These are phyloP conservation scores for Parasteatoda lunata DNA, from an alignment of 2,888 invertebrate species.

Conservation along the genomic window DNA sequence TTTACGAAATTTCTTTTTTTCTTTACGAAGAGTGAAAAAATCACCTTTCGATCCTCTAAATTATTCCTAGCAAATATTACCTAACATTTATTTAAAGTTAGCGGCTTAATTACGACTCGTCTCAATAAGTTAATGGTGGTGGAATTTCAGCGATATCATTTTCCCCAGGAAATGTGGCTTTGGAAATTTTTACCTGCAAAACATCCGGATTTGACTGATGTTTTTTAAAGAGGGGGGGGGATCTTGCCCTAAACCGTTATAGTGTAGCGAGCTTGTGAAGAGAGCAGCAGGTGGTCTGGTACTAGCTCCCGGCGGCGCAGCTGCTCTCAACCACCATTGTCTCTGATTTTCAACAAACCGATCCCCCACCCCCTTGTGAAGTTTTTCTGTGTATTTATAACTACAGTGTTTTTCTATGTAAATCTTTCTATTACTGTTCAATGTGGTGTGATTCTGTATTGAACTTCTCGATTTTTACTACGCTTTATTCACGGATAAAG, in stretches of 20 bases:
- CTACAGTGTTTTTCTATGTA: slow-evolving; percentile 13
- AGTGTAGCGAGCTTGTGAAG: neutral
- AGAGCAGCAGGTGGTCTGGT: slow-evolving; percentile 18
- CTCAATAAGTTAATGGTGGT: neutral
- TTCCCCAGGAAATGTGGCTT: neutral
- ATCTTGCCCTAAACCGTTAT: slow-evolving; percentile 31
- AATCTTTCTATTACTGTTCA: slow-evolving; percentile 3
- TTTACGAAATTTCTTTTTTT: too few relatives aligned
- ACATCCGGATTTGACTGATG: slow-evolving; percentile 3
- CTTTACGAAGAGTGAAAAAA: too few relatives aligned
- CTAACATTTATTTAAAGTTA: too few relatives aligned
- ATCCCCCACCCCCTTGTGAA: slow-evolving; percentile 7
- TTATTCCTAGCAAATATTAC: too few relatives aligned
- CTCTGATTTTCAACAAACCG: slow-evolving; percentile 34
- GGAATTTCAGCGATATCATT: neutral
- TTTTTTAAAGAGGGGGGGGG: neutral
- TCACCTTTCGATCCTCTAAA: too few relatives aligned
- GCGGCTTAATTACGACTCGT: neutral
- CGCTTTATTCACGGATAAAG: neutral
- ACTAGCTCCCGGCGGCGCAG: slow-evolving; percentile 16
- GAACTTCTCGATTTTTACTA: neutral
- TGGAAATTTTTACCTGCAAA: neutral
- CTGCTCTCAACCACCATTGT: slow-evolving; percentile 41
- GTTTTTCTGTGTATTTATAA: slow-evolving; percentile 11
- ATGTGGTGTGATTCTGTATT: neutral